These are phyloP conservation scores for Danio tinwini DNA, from an alignment of 2,797 vertebrate genomes.

Conservation along the genomic window DNA sequence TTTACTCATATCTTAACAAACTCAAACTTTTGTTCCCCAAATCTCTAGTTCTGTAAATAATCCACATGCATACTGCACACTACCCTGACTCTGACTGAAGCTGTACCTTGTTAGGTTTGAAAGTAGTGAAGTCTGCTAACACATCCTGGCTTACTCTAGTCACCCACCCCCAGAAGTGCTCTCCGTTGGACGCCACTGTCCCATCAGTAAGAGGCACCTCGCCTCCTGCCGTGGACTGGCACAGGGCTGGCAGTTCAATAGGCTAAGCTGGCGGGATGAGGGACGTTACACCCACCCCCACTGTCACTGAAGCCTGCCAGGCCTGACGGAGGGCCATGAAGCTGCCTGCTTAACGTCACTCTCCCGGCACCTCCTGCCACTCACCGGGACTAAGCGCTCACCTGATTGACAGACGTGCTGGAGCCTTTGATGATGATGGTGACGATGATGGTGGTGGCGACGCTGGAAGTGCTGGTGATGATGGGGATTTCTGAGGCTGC, in stretches of 20 bases:
- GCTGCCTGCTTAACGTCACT: conserved; percentile 77
- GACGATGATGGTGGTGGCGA: conserved; percentile 44
- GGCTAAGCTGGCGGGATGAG: conserved; percentile 74
- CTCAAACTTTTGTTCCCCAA: background rate
- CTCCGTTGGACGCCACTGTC: conserved; percentile 42
- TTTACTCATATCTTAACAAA: conserved; percentile 16
- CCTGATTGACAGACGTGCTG: conserved; percentile 78
- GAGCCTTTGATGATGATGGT: conserved; percentile 52
- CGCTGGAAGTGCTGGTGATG: conserved; percentile 46
- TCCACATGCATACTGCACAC: background rate
- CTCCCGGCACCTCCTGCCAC: conserved; percentile 70
- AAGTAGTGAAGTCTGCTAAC: conserved; percentile 27
- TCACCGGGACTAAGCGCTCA: conserved; percentile 74
- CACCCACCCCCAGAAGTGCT: conserved; percentile 42
- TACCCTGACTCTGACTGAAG: background rate
- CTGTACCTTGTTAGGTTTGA: conserved; percentile 23
- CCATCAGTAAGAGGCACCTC: conserved; percentile 37
- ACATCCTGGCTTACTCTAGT: conserved; percentile 25
- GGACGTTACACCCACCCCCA: conserved; percentile 74
- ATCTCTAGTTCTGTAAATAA: background rate
- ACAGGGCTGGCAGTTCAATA: conserved; percentile 77
- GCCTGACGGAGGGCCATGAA: conserved; percentile 78
- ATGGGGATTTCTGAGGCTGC: conserved; percentile 45
- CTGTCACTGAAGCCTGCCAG: conserved; percentile 77
- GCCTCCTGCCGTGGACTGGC: conserved; percentile 59